Base-by-base conservation (phyloP, 2,888 invertebrate genomes). In the Pterostichus niger region DNA sequence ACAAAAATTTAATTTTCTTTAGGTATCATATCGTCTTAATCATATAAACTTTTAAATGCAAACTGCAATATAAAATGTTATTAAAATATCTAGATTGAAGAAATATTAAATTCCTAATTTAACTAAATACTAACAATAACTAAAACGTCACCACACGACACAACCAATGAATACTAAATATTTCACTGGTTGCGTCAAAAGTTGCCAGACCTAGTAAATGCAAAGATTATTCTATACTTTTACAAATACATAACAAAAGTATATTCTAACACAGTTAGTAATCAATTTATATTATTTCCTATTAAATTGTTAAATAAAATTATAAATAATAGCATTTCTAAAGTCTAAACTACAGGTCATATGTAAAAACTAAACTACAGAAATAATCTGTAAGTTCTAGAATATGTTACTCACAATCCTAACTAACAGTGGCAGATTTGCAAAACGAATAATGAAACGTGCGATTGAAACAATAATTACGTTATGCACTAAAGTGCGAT, bases 31-130 rank as follows among this genome's bases (percentile, higher is more conserved):
- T 82, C 75, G 75, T 82, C 82, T 82, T 82, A 82, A 75, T 75
- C 49, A 82, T 82, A 82, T 82, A 82, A 82, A 82, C 75, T 82
- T 75, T 82, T 82, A 82, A 82, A 82, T 82, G 52, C 82, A 82
- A 82, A 82, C 82, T 82, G 82, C 59, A 82, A 82, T 82, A 82
- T 82, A 82, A 82, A 82, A 82, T 82, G 82, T 82, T 82, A 82
- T 82, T 82, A 82, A 82, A 82, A 75, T 82, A 82, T 82, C 82
- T 82, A 82, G 71, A 82, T 71, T 82, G 75, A 59, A 59, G 59
- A 75, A 82, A 75, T 75, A 81, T 80, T 68, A 80, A 40, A 54
- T 71, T 71, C 33, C 64, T 77, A 40, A 35, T 77, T 56, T 15
- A 77, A 56, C 77, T 77, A 77, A 77, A 77, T 56, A 77, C 77